phyloP scores from a whole-genome alignment of 2,888 invertebrate species.

The Hyalella azteca region DNA sequence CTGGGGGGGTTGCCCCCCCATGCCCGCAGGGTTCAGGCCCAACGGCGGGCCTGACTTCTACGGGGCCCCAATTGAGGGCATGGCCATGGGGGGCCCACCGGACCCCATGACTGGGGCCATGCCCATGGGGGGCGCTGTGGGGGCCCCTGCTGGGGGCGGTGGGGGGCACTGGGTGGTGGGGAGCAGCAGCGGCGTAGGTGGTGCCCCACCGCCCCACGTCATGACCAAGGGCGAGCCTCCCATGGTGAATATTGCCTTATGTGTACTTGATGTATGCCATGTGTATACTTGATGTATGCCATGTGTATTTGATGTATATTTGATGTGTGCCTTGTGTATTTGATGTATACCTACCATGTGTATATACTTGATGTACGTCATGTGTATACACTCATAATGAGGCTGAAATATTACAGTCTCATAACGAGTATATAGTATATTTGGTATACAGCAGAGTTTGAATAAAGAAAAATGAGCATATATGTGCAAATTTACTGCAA shows the following conservation, averaged over 20 bases:
- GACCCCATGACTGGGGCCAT: not conserved
- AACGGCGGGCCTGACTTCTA: not conserved
- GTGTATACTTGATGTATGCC: no score
- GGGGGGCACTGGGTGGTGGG: constrained; percentile 14
- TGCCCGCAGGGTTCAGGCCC: not conserved
- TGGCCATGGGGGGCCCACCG: constrained; percentile 31
- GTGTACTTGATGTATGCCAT: no score
- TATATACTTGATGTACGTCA: no score
- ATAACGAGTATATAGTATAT: no score
- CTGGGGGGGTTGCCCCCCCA: constrained; percentile 37
- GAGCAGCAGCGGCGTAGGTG: not conserved
- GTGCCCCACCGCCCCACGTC: not conserved
- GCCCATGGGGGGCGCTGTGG: not conserved
- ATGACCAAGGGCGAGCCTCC: not conserved
- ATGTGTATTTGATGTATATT: no score
- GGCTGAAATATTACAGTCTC: no score
- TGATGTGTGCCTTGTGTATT: no score
- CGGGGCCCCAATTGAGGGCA: not conserved
- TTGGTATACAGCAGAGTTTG: no score
- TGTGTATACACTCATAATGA: no score
- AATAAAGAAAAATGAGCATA: no score
- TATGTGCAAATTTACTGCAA: no score
- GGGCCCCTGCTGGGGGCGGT: not conserved
- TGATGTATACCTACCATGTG: no score
- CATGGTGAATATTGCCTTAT: not conserved